A percentile compares a stretch with the other conserved stretches of the same genome.
phyloP scores from a whole-genome alignment of 1,140 invertebrate genomes.

The Brachionus koreanus region DNA sequence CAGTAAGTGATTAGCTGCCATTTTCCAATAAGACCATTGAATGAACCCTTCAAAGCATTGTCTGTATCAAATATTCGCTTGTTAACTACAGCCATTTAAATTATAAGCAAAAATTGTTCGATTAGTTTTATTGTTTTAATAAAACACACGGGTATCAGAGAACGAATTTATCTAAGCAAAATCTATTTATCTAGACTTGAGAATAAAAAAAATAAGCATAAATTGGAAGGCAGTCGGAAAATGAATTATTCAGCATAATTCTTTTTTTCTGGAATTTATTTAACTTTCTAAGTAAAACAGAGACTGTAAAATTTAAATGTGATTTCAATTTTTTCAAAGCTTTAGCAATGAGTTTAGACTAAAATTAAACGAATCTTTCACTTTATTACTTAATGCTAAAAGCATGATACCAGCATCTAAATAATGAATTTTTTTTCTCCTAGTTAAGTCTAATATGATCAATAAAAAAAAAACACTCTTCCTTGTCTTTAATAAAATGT shows the following conservation, averaged over 20 bases:
- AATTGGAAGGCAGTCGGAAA: neutral
- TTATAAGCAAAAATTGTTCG: neutral
- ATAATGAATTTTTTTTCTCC: neutral
- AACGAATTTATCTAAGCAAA: neutral
- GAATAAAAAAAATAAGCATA: neutral
- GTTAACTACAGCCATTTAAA: conserved; percentile 37
- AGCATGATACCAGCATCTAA: neutral
- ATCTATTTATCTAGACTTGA: conserved; percentile 7
- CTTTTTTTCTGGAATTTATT: conserved; percentile 3
- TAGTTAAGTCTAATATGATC: neutral
- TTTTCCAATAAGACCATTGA: conserved; percentile 35
- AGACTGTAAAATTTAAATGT: conserved; percentile 7
- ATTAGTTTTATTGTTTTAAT: neutral
- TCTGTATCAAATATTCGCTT: conserved; percentile 44
- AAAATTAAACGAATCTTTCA: neutral
- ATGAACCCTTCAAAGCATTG: conserved; percentile 43
- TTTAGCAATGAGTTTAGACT: neutral
- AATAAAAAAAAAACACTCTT: neutral
- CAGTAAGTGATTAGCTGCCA: conserved; percentile 28
- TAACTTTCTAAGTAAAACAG: neutral
- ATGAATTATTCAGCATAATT: conserved; percentile 32
- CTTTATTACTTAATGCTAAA: neutral
- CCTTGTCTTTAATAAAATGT: neutral
- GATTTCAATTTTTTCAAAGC: neutral
- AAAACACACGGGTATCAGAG: neutral